phyloP scores from a whole-genome alignment of 2,113 vertebrate genomes.

The Gymnocephalus cernua region DNA sequence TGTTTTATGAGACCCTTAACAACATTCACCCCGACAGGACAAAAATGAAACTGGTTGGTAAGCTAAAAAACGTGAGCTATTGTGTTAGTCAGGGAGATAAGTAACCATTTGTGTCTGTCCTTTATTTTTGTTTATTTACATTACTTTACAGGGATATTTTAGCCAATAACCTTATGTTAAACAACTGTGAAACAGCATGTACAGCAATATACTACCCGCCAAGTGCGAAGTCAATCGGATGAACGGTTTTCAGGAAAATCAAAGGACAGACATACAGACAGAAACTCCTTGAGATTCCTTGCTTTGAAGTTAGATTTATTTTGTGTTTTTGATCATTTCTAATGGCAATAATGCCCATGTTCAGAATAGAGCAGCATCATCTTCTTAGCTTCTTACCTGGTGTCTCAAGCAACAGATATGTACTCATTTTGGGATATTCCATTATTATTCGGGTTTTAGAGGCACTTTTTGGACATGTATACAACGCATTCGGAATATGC shows the following conservation, averaged over 20 bases:
- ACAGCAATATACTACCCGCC: no score
- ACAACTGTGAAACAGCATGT: background rate
- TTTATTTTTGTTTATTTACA: background rate
- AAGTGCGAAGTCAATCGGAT: no score
- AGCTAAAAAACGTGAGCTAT: conserved; percentile 18
- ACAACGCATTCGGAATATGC: no score
- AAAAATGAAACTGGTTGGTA: conserved; percentile 38
- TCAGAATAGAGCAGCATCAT: background rate
- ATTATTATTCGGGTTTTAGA: no score
- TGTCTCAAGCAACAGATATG: no score
- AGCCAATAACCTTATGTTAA: background rate
- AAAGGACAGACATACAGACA: no score
- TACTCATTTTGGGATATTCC: no score
- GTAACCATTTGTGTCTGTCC: background rate
- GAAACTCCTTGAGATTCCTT: no score
- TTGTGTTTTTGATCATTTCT: background rate
- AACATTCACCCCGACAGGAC: conserved; percentile 15
- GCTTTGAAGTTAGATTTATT: background rate
- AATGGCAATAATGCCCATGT: background rate
- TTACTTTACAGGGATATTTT: background rate
- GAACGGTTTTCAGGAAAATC: no score
- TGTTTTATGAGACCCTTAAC: conserved; percentile 51
- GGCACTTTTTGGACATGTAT: no score
- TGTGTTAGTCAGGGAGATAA: conserved; percentile 13
- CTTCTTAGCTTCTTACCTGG: no score